phyloP scores from a whole-genome alignment of 2,888 invertebrate species.

The Caenorhabditis sp. region DNA sequence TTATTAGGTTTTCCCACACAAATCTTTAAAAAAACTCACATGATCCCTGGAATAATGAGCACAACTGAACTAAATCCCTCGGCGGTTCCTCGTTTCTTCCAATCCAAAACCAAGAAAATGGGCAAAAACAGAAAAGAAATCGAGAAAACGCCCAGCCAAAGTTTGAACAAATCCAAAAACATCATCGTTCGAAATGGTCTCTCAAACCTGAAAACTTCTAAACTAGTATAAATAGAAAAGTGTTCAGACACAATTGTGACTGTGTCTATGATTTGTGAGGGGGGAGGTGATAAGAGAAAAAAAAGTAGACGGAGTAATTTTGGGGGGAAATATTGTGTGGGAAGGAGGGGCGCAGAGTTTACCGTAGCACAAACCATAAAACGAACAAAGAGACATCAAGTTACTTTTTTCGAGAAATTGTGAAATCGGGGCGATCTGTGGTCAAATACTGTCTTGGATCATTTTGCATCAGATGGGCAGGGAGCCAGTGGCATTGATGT shows the following conservation, averaged over 20 bases:
- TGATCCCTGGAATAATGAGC: slow-evolving; percentile 79
- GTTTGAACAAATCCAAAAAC: slow-evolving; percentile 72
- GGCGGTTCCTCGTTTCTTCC: slow-evolving; percentile 80
- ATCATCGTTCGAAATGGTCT: slow-evolving; percentile 20
- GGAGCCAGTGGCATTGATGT: slow-evolving; percentile 12
- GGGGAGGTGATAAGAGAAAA: not conserved
- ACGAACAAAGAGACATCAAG: slow-evolving; percentile 1
- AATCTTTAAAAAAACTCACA: slow-evolving; percentile 68
- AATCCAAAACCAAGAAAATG: slow-evolving; percentile 76
- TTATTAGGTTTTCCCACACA: too few relatives aligned
- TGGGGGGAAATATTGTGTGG: not conserved
- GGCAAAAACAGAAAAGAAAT: slow-evolving; percentile 81
- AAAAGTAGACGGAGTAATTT: not conserved
- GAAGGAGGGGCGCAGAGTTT: not conserved
- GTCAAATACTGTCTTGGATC: slow-evolving; percentile 11
- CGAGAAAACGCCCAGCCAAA: slow-evolving; percentile 79
- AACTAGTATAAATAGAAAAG: slow-evolving; percentile 1
- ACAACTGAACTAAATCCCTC: slow-evolving; percentile 82
- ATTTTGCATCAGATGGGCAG: slow-evolving; percentile 15
- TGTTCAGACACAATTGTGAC: slow-evolving; percentile 35
- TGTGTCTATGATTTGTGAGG: slow-evolving; percentile 11
- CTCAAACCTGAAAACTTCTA: not conserved
- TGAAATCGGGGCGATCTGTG: slow-evolving; percentile 19
- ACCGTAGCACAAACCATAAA: slow-evolving; percentile 48
- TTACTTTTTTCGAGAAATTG: not conserved